Conservation (phyloP, 2,797 vertebrate species). For the Crypturellus tataupa region DNA sequence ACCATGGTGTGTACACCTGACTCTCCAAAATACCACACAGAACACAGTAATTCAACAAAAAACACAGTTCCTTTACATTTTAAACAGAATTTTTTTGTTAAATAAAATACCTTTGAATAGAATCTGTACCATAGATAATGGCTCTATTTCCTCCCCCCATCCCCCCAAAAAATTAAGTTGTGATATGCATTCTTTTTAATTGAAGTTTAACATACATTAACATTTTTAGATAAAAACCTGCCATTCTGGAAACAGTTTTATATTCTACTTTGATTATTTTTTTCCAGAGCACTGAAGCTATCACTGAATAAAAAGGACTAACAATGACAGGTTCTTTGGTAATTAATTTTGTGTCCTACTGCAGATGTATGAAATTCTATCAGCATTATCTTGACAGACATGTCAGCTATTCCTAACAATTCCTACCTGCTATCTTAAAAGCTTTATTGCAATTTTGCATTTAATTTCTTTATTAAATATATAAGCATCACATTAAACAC, state of each 20-base stretch:
- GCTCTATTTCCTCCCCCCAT: no score
- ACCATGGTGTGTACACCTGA: neutral
- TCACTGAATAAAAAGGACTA: slow-evolving; percentile 67
- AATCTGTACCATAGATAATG: slow-evolving; percentile 51
- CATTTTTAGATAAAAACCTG: slow-evolving; percentile 81
- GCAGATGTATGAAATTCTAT: slow-evolving; percentile 63
- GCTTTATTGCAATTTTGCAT: slow-evolving; percentile 31
- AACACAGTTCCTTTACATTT: slow-evolving; percentile 45
- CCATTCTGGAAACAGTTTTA: slow-evolving; percentile 78
- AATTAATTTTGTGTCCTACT: slow-evolving; percentile 63
- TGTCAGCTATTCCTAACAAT: slow-evolving; percentile 50
- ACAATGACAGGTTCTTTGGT: slow-evolving; percentile 56
- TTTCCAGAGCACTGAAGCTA: slow-evolving; percentile 73
- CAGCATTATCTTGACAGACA: slow-evolving; percentile 58
- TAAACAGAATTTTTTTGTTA: slow-evolving; percentile 58
- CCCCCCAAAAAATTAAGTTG: slow-evolving; percentile 64
- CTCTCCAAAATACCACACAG: neutral
- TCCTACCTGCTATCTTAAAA: slow-evolving; percentile 1
- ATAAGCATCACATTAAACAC: slow-evolving; percentile 7
- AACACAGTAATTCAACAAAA: slow-evolving; percentile 36
- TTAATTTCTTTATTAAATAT: slow-evolving; percentile 25
- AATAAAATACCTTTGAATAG: slow-evolving; percentile 61
- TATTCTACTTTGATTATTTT: slow-evolving; percentile 77
- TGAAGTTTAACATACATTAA: slow-evolving; percentile 81
- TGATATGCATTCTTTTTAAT: slow-evolving; percentile 79